Percentiles rank a stretch among this genome's conserved stretches.
phyloP scores from a whole-genome alignment of 2,888 invertebrate species.

The Automeris io region DNA sequence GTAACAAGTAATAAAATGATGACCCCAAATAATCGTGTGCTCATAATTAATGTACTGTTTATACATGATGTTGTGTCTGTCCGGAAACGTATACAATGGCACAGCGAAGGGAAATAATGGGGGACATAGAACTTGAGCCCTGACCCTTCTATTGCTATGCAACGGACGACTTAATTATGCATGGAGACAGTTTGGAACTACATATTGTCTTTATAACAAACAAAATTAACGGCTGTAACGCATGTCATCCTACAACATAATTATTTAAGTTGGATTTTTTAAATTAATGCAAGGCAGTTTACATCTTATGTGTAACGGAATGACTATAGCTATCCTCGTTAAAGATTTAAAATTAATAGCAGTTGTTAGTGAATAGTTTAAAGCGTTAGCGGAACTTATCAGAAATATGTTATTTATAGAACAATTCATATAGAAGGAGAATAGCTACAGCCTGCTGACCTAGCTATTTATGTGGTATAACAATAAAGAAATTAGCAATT shows the following conservation, averaged over 20 bases:
- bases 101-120: constrained; percentile 26
- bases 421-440: no score
- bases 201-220: constrained; percentile 1
- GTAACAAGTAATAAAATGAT: constrained; percentile 13
- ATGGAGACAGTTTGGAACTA: constrained; percentile 2
- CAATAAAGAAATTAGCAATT: no score
- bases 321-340: no score
- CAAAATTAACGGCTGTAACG: not conserved
- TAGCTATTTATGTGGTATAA: no score
- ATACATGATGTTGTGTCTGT: constrained; percentile 11
- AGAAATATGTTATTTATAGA: no score
- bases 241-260: not conserved
- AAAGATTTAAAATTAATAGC: no score
- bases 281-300: no score
- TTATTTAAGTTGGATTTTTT: no score
- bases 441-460: no score
- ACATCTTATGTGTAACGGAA: no score
- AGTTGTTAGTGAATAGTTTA: no score
- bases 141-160: constrained; percentile 30
- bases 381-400: no score
- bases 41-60: constrained; percentile 27
- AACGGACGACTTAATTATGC: constrained; percentile 29
- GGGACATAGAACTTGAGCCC: constrained; percentile 30
- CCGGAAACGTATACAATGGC: constrained; percentile 37
- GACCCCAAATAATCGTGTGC: constrained; percentile 22